Base-by-base conservation (phyloP, 2,797 vertebrate genomes). In the Odontamblyopus lacepedii region DNA sequence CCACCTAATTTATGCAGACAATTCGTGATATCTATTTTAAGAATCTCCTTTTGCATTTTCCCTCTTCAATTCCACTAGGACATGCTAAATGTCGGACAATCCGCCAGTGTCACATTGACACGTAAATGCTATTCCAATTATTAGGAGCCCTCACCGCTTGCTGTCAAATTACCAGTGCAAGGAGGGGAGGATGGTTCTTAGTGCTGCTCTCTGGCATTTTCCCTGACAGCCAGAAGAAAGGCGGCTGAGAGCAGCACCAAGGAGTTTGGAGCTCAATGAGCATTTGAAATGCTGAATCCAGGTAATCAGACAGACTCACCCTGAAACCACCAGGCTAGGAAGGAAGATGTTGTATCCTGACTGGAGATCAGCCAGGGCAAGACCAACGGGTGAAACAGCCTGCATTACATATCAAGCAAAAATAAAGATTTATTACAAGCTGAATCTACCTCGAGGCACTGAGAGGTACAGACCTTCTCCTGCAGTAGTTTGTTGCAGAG, bases 91-190 rank as follows among this genome's bases (percentile, higher is more conserved):
- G 85, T 83, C 82, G 79, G 79, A 79, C 75, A 83, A 85, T 83
- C 84, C 55, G 67, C 83, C 84, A 73, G 86, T 85, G 85, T 90
- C 89, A 90, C 84, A 86, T 78, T 87, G 89, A 88, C 85, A 84
- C 79, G 65, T 88, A 90, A 90, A 91, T 87, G 88, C 86, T 92
- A 90, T 85, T 88, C 90, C 87, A 92, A 91, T 93, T 92, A 92
- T 88, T 88, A 81, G 77, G 76, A 78, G 75, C 81, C 83, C 83
- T 85, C 85, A 84, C 80, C 79, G 80, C 86, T 89, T 27, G 65
- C 90, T 92, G 92, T 92, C 91, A 93, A 91, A 92, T 92, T 91
- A 90, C 83, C 80, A 64, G 85, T 35, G 32, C 82, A 69, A 76
- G 80, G 75, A 89, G 78, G 68, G 11, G 77, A 86, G 88, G 87